Conservation (phyloP, 2,113 vertebrate genomes). For the Megatriorchis doriae region DNA sequence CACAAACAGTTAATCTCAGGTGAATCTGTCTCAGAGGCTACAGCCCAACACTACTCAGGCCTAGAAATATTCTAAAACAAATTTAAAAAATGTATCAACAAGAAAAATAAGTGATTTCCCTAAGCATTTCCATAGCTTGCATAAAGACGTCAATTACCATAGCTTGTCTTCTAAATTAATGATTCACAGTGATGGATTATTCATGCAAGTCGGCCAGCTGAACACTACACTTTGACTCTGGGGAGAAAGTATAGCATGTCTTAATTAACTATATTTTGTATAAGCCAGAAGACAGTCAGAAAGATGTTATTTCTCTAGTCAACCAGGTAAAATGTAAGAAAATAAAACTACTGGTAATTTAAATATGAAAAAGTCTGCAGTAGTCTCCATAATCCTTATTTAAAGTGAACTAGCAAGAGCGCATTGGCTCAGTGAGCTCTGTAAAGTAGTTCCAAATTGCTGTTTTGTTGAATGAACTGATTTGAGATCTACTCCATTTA, state of each 20-base stretch:
- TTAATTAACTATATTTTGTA: slow-evolving; percentile 62
- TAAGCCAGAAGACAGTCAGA: slow-evolving; percentile 14
- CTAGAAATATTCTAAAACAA: slow-evolving; percentile 20
- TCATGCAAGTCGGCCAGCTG: slow-evolving; percentile 44
- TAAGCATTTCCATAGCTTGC: slow-evolving; percentile 45
- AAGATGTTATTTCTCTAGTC: neutral
- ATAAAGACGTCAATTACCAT: slow-evolving; percentile 64
- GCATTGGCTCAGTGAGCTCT: neutral
- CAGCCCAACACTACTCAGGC: neutral
- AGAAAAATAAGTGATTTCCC: slow-evolving; percentile 29
- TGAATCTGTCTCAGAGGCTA: neutral
- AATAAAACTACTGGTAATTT: neutral
- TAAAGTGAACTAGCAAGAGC: neutral
- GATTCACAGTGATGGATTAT: slow-evolving; percentile 64
- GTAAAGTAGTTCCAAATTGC: neutral
- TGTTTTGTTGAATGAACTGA: slow-evolving; percentile 10
- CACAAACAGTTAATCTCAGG: neutral
- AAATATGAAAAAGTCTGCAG: neutral
- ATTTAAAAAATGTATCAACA: neutral
- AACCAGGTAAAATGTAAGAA: slow-evolving; percentile 1
- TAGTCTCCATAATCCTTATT: neutral
- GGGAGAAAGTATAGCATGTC: slow-evolving; percentile 39
- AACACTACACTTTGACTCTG: slow-evolving; percentile 51
- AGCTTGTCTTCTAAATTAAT: slow-evolving; percentile 58
- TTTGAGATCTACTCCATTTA: neutral